Percentiles rank a stretch among this genome's conserved stretches.
phyloP scores from a whole-genome alignment of 2,797 vertebrate genomes.

The Pteronotus mesoamericanus region DNA sequence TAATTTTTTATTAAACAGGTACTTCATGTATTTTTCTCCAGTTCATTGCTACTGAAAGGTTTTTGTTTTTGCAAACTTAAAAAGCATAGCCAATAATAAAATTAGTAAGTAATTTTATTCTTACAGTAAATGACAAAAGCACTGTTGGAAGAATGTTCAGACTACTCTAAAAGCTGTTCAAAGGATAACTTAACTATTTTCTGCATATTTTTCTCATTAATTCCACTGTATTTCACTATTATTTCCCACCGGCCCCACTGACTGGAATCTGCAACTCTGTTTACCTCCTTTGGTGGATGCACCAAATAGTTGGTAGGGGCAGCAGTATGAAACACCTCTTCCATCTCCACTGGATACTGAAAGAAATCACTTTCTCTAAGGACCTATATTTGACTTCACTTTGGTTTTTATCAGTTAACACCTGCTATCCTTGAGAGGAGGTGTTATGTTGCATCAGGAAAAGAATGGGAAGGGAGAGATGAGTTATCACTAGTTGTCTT shows the following conservation, averaged over 20 bases:
- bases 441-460: neutral
- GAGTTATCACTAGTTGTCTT: neutral
- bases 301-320: neutral
- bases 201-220: neutral
- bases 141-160: neutral
- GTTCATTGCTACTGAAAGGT: neutral
- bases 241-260: neutral
- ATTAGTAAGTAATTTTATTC: neutral
- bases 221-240: neutral
- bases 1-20: neutral
- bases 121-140: neutral
- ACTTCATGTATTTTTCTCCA: neutral
- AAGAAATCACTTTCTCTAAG: neutral
- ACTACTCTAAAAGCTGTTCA: neutral
- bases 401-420: neutral
- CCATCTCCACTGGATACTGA: neutral
- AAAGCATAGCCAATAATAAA: constrained; percentile 5
- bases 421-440: neutral
- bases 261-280: neutral
- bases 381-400: neutral
- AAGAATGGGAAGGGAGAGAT: neutral
- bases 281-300: neutral
- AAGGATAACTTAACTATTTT: neutral
- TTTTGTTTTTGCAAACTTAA: neutral
- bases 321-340: neutral